Percentiles rank a stretch among this genome's conserved stretches.
These are phyloP conservation scores for Trichomycterus rosablanca DNA, from an alignment of 2,113 vertebrate species.

Conservation along the genomic window DNA sequence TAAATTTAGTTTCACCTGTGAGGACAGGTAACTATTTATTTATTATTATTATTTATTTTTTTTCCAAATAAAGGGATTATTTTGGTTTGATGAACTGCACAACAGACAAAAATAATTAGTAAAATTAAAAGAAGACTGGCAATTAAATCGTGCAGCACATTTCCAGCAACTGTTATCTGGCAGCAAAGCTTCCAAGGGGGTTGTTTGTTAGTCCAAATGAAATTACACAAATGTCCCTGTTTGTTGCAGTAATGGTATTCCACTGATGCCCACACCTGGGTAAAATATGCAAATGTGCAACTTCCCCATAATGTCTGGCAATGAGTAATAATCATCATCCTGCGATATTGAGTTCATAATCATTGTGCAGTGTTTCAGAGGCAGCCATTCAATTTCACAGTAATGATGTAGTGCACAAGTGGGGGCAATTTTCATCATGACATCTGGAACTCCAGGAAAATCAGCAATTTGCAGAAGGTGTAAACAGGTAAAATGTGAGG, in stretches of 20 bases:
- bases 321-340: constrained; percentile 46
- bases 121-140: constrained; percentile 4
- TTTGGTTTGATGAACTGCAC: not conserved
- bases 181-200: constrained; percentile 19
- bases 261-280: constrained; percentile 47
- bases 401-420: constrained; percentile 34
- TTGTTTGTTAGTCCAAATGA: constrained; percentile 44
- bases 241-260: constrained; percentile 41
- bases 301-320: constrained; percentile 31
- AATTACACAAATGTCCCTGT: constrained; percentile 46
- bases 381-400: constrained; percentile 43
- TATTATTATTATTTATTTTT: too few relatives aligned
- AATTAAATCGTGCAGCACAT: not conserved
- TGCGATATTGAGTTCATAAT: constrained; percentile 41
- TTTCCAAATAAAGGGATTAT: too few relatives aligned
- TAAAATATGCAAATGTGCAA: constrained; percentile 47
- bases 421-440: constrained; percentile 18
- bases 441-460: constrained; percentile 21
- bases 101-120: not conserved
- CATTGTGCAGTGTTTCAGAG: constrained; percentile 40
- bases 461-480: constrained; percentile 2
- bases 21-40: too few relatives aligned
- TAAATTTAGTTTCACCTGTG: too few relatives aligned
- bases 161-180: constrained; percentile 6
- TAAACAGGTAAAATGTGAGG: not conserved